Percentiles rank a stretch among this genome's conserved stretches.
Conservation (phyloP, 2,888 invertebrate species). For the Macrosoma leucophasiata region DNA sequence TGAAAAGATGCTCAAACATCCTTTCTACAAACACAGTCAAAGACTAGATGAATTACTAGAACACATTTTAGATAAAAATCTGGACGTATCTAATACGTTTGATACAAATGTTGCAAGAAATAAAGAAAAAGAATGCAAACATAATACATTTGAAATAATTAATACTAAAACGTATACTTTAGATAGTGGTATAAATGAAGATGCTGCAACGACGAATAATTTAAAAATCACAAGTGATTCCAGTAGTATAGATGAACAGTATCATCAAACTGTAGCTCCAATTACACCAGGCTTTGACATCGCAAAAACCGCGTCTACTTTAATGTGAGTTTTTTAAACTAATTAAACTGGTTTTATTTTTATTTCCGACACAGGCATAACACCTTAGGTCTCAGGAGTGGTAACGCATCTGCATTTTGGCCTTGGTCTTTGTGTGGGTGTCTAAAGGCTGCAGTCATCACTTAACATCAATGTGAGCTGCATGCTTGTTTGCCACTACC, state of each 20-base stretch:
- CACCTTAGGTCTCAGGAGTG: no score
- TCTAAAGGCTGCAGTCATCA: no score
- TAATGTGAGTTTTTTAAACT: constrained; percentile 47
- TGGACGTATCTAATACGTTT: no score
- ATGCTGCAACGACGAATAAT: constrained; percentile 2
- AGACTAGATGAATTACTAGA: constrained; percentile 45
- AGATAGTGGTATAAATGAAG: constrained; percentile 3
- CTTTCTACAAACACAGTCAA: constrained; percentile 50
- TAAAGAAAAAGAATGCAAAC: neutral
- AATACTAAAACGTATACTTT: neutral
- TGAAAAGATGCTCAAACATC: constrained; percentile 47
- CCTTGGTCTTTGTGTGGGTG: no score
- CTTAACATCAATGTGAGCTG: no score
- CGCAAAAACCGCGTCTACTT: constrained; percentile 37
- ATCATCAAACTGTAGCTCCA: constrained; percentile 9
- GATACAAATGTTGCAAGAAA: neutral
- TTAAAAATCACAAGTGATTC: no score
- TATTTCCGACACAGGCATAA: no score
- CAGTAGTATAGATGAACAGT: no score
- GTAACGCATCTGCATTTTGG: no score
- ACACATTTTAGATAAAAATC: constrained; percentile 36
- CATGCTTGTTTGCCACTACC: no score
- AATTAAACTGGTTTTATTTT: no score
- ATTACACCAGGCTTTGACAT: constrained; percentile 27
- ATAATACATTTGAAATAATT: neutral